These are phyloP conservation scores for Pampusana beccarii DNA, from an alignment of 2,113 vertebrate genomes.

Conservation along the genomic window DNA sequence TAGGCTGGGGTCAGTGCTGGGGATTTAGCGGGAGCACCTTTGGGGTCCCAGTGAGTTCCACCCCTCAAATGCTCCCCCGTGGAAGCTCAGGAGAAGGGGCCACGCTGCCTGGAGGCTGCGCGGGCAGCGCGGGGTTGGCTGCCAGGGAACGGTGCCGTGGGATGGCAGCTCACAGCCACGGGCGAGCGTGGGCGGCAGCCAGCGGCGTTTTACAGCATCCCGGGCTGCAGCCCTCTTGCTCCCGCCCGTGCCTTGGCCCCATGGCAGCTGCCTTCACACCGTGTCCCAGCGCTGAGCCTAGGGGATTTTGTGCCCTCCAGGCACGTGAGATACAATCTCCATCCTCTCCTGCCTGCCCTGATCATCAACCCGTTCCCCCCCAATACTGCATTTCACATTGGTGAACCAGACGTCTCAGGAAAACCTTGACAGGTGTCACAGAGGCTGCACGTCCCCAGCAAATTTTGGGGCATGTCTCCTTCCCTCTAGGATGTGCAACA, in stretches of 20 bases:
- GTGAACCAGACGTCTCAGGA: background rate
- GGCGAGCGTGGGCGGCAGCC: background rate
- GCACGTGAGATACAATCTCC: background rate
- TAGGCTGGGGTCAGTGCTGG: background rate
- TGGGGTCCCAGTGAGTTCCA: background rate
- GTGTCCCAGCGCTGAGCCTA: background rate
- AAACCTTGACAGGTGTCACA: background rate
- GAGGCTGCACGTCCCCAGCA: background rate
- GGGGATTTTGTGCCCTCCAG: background rate
- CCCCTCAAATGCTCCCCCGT: fast-evolving
- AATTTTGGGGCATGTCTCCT: background rate
- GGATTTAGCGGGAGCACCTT: background rate
- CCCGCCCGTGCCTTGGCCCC: background rate
- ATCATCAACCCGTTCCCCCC: background rate
- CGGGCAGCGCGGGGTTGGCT: background rate
- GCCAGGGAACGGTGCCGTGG: fast-evolving
- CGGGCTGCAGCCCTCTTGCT: background rate
- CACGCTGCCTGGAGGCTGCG: background rate
- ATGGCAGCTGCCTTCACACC: background rate
- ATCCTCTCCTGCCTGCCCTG: background rate
- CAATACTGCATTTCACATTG: background rate
- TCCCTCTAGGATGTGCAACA: background rate
- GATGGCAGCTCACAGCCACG: background rate
- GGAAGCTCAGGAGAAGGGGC: background rate
- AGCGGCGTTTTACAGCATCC: background rate